Percentiles rank a stretch among this genome's conserved stretches.
Conservation (phyloP, 2,797 vertebrate species). For the Poliocrania exsul region DNA sequence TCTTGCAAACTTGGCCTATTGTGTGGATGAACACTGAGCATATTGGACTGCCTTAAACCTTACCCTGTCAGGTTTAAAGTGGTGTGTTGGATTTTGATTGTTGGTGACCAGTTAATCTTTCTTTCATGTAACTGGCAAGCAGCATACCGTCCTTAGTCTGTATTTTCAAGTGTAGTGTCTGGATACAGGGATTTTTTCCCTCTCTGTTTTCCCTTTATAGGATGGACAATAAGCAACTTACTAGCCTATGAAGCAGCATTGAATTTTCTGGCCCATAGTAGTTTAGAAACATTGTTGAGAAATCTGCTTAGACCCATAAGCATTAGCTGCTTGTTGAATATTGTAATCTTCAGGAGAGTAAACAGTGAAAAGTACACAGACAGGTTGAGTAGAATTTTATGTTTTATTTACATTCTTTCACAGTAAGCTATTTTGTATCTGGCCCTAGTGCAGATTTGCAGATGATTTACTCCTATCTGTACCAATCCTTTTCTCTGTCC, state of each 20-base stretch:
- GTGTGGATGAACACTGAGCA: neutral
- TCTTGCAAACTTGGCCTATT: neutral
- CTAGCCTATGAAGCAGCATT: neutral
- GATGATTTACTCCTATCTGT: neutral
- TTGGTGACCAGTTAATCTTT: neutral
- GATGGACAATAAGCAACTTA: neutral
- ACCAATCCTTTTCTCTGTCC: neutral
- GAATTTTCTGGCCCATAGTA: neutral
- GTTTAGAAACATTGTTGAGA: neutral
- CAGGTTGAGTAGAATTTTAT: neutral
- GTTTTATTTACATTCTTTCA: neutral
- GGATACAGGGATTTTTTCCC: fast-evolving
- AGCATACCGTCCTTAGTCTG: neutral
- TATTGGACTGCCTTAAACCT: neutral
- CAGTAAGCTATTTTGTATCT: neutral
- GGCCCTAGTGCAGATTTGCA: neutral
- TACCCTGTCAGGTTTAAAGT: neutral
- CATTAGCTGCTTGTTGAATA: neutral
- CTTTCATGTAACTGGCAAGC: neutral
- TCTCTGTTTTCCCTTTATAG: neutral
- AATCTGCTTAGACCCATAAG: neutral
- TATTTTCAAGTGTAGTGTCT: neutral
- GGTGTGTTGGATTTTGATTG: neutral
- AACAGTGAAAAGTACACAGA: neutral
- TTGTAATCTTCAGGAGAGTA: neutral